Evolutionary conservation across 53 echinoderm and acorn worm species (phyloP).

Genomic region (Echinometra lucunter): DNA sequence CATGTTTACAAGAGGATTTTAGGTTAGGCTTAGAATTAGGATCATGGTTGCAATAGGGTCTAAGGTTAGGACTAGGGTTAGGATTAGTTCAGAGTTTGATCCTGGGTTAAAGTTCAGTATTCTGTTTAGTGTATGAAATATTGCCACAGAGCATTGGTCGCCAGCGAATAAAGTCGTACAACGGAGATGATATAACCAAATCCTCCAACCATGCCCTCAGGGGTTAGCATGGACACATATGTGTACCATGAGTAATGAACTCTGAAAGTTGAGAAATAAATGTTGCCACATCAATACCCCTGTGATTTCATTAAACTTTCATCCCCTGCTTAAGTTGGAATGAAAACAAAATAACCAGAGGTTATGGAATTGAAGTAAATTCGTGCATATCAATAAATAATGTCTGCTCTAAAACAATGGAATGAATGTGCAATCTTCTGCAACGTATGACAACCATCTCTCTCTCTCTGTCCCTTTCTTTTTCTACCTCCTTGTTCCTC

Average conservation of each 20-base stretch:
- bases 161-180: too few species aligned
- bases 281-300: background rate
- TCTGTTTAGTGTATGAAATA: too few species aligned
- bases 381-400: background rate
- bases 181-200: background rate
- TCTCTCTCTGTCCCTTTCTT: background rate
- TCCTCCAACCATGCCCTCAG: background rate
- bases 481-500: background rate
- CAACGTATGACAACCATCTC: background rate
- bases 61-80: too few species aligned
- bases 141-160: too few species aligned
- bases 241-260: slow-evolving; percentile 8
- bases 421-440: background rate
- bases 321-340: background rate
- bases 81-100: too few species aligned
- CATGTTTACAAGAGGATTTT: too few species aligned
- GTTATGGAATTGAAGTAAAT: background rate
- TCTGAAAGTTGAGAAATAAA: background rate
- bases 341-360: slow-evolving; percentile 30
- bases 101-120: too few species aligned
- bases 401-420: background rate
- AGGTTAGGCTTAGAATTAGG: too few species aligned
- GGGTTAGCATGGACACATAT: background rate
- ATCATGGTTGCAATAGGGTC: too few species aligned
- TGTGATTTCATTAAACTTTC: background rate